Evolutionary conservation across 1,140 invertebrate species (phyloP).

Genomic region (Drosophila bocqueti): DNA sequence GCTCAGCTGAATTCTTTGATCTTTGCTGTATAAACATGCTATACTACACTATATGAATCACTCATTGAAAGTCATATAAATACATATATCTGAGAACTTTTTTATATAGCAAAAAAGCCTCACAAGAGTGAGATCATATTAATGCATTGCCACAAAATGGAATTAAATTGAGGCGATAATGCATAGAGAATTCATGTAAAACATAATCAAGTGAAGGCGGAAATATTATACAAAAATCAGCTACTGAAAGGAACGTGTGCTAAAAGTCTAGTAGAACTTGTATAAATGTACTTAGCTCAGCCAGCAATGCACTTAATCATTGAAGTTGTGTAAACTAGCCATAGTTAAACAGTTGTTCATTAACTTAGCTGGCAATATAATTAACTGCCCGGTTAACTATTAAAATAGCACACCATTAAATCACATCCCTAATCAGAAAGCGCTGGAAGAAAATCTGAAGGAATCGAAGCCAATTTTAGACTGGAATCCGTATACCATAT

Average conservation of each 20-base stretch:
- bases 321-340: not conserved
- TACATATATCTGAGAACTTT: not conserved
- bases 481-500: not conserved
- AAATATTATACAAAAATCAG: not conserved
- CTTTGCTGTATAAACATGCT: slow-evolving; percentile 24
- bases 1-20: slow-evolving; percentile 29
- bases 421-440: not conserved
- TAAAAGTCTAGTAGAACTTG: not conserved
- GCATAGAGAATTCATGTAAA: slow-evolving; percentile 1
- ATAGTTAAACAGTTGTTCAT: slow-evolving; percentile 19
- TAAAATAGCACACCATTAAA: not conserved
- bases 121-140: slow-evolving; percentile 41
- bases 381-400: not conserved
- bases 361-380: not conserved
- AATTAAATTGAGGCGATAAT: slow-evolving; percentile 30
- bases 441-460: not conserved
- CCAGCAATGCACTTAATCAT: not conserved
- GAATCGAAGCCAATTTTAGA: not conserved
- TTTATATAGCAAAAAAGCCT: slow-evolving; percentile 4
- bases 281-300: not conserved
- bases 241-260: no score
- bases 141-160: slow-evolving; percentile 14
- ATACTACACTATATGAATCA: slow-evolving; percentile 1
- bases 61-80: not conserved
- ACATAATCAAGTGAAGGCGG: not conserved